These are phyloP conservation scores for Edolisoma coerulescens DNA, from an alignment of 2,113 vertebrate species.

Conservation along the genomic window DNA sequence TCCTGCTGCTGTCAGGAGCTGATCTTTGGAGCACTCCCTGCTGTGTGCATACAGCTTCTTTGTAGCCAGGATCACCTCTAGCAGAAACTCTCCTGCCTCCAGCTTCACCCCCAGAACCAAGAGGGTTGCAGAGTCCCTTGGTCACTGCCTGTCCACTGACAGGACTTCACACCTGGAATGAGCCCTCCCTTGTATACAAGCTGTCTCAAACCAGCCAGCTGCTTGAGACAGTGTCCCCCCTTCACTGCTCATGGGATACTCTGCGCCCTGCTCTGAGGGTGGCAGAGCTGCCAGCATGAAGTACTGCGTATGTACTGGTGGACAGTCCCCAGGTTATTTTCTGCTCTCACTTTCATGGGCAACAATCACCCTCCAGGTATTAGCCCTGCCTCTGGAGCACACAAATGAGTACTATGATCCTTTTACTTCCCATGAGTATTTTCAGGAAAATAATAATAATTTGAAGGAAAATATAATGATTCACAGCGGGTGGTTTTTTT, in stretches of 20 bases:
- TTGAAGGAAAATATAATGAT: neutral
- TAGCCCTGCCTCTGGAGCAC: neutral
- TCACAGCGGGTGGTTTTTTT: neutral
- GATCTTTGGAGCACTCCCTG: neutral
- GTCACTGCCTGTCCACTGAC: neutral
- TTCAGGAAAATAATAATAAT: neutral
- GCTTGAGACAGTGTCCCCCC: neutral
- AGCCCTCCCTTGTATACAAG: neutral
- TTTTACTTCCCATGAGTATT: neutral
- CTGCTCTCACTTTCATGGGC: neutral
- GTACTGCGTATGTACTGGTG: neutral
- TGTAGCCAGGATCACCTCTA: neutral
- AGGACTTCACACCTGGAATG: neutral
- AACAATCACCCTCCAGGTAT: neutral
- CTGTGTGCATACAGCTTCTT: neutral
- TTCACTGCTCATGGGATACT: neutral
- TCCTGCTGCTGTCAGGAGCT: fast-evolving
- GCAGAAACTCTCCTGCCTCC: neutral
- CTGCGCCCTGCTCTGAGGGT: neutral
- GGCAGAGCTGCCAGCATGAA: neutral
- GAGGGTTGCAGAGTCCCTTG: neutral
- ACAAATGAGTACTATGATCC: fast-evolving
- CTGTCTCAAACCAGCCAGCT: neutral
- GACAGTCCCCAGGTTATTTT: neutral
- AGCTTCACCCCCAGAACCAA: neutral